Evolutionary conservation across 2,888 invertebrate genomes (phyloP).

Genomic region (Polydrusus cervinus): DNA sequence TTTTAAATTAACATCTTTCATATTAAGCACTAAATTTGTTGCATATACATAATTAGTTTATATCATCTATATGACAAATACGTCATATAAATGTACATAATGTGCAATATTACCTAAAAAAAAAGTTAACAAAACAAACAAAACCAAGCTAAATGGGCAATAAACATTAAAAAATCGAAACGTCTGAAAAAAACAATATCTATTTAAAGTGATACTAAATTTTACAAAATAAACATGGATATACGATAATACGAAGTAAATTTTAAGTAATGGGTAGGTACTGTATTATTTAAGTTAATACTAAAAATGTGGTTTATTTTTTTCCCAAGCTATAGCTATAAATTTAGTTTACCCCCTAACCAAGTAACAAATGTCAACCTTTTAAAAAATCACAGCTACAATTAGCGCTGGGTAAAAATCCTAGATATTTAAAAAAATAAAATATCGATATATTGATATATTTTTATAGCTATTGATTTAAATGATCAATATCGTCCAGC

Average conservation of each 20-base stretch:
- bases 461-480: too few species aligned
- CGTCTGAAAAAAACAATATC: neutral
- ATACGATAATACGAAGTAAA: conserved; percentile 3
- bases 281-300: neutral
- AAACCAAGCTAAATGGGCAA: conserved; percentile 69
- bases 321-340: too few species aligned
- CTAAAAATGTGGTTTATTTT: too few species aligned
- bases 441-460: too few species aligned
- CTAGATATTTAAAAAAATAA: too few species aligned
- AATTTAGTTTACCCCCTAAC: too few species aligned
- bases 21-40: too few species aligned
- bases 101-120: conserved; percentile 20
- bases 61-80: conserved; percentile 17
- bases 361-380: too few species aligned
- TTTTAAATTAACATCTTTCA: too few species aligned
- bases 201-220: neutral
- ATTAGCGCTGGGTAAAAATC: too few species aligned
- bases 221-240: conserved; percentile 11
- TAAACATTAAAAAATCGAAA: conserved; percentile 41
- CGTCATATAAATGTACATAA: conserved; percentile 20
- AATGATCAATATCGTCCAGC: too few species aligned
- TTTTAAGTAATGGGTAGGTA: neutral
- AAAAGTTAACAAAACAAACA: conserved; percentile 60
- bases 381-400: too few species aligned
- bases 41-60: neutral